Percentiles rank a stretch among this genome's conserved stretches.
Evolutionary conservation across 2,113 vertebrate genomes (phyloP).

Genomic region (Oncorhynchus kisutch): DNA sequence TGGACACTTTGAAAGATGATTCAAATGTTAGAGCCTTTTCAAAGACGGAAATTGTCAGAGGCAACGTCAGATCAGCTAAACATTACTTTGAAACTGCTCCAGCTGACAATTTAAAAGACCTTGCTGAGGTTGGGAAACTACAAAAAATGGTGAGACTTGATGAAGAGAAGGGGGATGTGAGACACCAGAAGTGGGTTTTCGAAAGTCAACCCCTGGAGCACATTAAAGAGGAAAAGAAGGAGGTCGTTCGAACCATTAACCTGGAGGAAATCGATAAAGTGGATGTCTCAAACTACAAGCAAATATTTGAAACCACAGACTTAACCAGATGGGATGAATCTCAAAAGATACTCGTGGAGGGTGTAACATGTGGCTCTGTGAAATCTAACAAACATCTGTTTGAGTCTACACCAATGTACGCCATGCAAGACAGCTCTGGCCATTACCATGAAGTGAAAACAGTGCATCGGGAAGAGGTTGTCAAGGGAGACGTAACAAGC

Average conservation of each 20-base stretch:
- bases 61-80: constrained; percentile 82
- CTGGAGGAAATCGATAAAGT: constrained; percentile 85
- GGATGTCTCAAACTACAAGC: constrained; percentile 80
- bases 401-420: constrained; percentile 83
- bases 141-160: constrained; percentile 73
- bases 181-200: constrained; percentile 86
- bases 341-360: constrained; percentile 83
- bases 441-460: constrained; percentile 88
- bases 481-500: constrained; percentile 85
- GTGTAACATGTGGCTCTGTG: constrained; percentile 80
- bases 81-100: constrained; percentile 86
- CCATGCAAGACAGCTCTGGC: constrained; percentile 86
- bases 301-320: constrained; percentile 83
- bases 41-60: constrained; percentile 80
- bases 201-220: constrained; percentile 87
- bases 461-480: constrained; percentile 86
- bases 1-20: constrained; percentile 83
- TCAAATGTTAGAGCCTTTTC: constrained; percentile 62
- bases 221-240: constrained; percentile 83
- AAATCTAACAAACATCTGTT: constrained; percentile 85
- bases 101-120: constrained; percentile 78
- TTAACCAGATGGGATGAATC: constrained; percentile 73
- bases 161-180: constrained; percentile 86
- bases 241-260: constrained; percentile 78
- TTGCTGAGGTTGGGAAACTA: constrained; percentile 80